Percentiles rank a stretch among this genome's conserved stretches.
These are phyloP conservation scores for Linnaemya vulpina DNA, from an alignment of 2,888 invertebrate species.

Conservation along the genomic window DNA sequence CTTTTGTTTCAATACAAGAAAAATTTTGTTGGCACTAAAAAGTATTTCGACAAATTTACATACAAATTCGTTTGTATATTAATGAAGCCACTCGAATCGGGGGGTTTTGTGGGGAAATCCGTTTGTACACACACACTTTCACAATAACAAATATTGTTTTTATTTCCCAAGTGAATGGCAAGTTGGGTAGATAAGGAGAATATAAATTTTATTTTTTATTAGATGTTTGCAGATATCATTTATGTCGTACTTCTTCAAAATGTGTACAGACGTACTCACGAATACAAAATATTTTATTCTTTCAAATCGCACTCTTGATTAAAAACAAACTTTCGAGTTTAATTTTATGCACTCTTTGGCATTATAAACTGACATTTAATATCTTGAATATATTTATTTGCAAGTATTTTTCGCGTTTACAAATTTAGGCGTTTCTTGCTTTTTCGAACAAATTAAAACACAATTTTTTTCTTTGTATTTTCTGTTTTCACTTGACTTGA, in stretches of 20 bases:
- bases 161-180: not conserved
- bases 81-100: slow-evolving; percentile 15
- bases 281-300: not conserved
- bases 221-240: not conserved
- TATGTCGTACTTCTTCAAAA: not conserved
- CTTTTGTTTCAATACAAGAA: slow-evolving; percentile 31
- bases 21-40: slow-evolving; percentile 41
- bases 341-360: slow-evolving; percentile 24
- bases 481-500: slow-evolving; percentile 46
- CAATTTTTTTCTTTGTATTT: slow-evolving; percentile 21
- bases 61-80: slow-evolving; percentile 7
- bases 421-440: slow-evolving; percentile 63
- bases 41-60: not conserved
- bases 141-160: not conserved
- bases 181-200: not conserved
- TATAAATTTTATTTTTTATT: not conserved
- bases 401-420: not conserved
- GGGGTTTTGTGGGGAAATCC: not conserved
- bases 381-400: not conserved
- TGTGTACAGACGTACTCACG: not conserved
- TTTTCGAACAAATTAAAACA: slow-evolving; percentile 30
- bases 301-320: not conserved
- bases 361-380: too few relatives aligned
- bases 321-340: not conserved
- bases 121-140: not conserved